phyloP scores from a whole-genome alignment of 2,113 vertebrate species.

The Hypocryptadius cinnamomeus region DNA sequence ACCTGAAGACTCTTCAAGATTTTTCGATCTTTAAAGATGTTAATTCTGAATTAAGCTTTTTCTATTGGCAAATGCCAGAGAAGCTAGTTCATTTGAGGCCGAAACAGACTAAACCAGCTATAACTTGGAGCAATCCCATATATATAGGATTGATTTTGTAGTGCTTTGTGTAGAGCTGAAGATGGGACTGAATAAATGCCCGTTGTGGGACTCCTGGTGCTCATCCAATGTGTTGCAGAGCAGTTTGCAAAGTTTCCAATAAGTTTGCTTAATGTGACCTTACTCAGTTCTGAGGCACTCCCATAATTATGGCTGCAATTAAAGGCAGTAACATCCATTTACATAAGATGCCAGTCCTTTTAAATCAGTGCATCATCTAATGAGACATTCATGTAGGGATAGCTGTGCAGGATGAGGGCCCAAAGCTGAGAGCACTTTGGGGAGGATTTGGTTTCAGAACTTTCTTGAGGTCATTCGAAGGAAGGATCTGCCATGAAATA shows the following conservation, averaged over 20 bases:
- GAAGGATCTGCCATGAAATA: not conserved
- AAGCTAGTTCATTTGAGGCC: not conserved
- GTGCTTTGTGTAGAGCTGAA: not conserved
- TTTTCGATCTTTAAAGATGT: not conserved
- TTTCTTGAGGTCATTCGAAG: not conserved
- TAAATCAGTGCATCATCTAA: slow-evolving; percentile 1
- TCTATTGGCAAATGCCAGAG: not conserved
- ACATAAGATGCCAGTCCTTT: slow-evolving; percentile 14
- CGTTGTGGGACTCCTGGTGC: not conserved
- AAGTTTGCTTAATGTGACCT: slow-evolving; percentile 40
- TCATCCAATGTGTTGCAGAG: not conserved
- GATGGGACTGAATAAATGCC: not conserved
- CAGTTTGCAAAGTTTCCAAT: slow-evolving; percentile 19
- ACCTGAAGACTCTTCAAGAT: not conserved
- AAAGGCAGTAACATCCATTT: slow-evolving; percentile 13
- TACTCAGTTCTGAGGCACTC: slow-evolving; percentile 25
- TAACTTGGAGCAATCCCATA: accelerated
- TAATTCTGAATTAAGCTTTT: not conserved
- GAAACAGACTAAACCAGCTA: not conserved
- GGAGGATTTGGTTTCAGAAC: not conserved
- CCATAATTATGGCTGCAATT: slow-evolving; percentile 48
- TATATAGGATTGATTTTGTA: not conserved
- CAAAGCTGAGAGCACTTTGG: not conserved
- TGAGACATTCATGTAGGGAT: not conserved
- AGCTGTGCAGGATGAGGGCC: not conserved